These are phyloP conservation scores for Eupristina koningsbergeri DNA, from an alignment of 1,140 invertebrate species.

Conservation along the genomic window DNA sequence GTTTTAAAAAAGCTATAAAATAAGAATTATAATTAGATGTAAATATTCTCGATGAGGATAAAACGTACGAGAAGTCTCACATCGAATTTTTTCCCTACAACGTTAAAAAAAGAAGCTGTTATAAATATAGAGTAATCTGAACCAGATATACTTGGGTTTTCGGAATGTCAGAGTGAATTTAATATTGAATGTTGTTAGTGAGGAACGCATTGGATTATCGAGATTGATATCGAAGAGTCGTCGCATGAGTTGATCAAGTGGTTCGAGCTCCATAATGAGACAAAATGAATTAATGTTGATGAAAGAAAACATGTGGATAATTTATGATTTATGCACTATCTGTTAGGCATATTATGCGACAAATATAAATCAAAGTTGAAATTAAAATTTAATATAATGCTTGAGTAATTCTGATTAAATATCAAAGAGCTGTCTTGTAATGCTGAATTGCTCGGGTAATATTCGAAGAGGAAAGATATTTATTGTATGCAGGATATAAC, in stretches of 20 bases:
- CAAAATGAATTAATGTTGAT: slow-evolving; percentile 55
- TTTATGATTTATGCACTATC: background rate
- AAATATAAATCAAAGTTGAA: background rate
- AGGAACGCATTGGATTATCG: slow-evolving; percentile 55
- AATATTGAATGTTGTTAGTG: slow-evolving; percentile 51
- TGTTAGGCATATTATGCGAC: background rate
- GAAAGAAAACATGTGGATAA: background rate
- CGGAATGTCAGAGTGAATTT: too few relatives aligned
- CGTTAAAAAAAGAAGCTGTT: too few relatives aligned
- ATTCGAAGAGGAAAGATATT: too few relatives aligned
- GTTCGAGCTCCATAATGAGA: background rate
- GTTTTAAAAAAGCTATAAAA: too few relatives aligned
- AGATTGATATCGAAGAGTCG: slow-evolving; percentile 50
- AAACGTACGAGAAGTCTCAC: too few relatives aligned
- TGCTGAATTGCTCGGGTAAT: too few relatives aligned
- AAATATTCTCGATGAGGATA: too few relatives aligned
- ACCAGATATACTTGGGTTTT: too few relatives aligned
- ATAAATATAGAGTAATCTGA: too few relatives aligned
- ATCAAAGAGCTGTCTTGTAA: background rate
- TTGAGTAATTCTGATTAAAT: background rate
- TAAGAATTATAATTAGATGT: too few relatives aligned
- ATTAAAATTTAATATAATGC: background rate
- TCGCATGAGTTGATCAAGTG: slow-evolving; percentile 28
- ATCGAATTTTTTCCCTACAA: too few relatives aligned
- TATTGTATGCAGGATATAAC: too few relatives aligned